Conservation (phyloP, 2,113 vertebrate genomes). For the Scomber scombrus region DNA sequence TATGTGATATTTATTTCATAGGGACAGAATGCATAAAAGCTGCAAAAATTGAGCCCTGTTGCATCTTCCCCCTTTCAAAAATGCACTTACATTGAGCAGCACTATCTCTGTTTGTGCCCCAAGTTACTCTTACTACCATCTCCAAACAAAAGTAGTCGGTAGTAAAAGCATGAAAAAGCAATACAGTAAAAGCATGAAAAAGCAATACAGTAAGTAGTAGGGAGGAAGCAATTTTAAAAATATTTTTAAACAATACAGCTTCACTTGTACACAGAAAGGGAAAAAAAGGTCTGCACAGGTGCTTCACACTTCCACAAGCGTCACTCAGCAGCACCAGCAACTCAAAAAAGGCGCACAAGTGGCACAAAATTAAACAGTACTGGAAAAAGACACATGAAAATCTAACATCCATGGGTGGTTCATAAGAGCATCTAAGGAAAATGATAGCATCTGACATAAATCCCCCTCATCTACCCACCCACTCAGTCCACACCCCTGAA, state of each 20-base stretch:
- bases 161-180: slow-evolving; percentile 30
- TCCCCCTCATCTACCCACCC: slow-evolving; percentile 58
- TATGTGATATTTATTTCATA: slow-evolving; percentile 85
- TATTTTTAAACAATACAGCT: slow-evolving; percentile 15
- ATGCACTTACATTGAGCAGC: slow-evolving; percentile 67
- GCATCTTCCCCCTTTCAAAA: slow-evolving; percentile 59
- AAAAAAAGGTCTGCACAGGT: slow-evolving; percentile 13
- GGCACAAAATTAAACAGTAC: slow-evolving; percentile 23
- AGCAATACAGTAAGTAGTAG: no score
- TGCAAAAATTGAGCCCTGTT: slow-evolving; percentile 67
- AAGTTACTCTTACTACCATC: slow-evolving; percentile 42
- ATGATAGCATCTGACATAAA: slow-evolving; percentile 62
- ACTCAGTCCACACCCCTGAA: slow-evolving; percentile 57
- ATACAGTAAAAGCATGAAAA: no score
- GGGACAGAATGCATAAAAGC: slow-evolving; percentile 83
- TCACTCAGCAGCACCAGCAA: slow-evolving; percentile 23
- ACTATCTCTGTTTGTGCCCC: slow-evolving; percentile 62
- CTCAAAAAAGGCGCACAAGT: slow-evolving; percentile 4
- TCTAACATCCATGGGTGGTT: slow-evolving; percentile 46
- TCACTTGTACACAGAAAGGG: slow-evolving; percentile 16
- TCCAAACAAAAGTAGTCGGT: slow-evolving; percentile 7
- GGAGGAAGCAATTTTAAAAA: neutral
- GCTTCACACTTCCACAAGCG: slow-evolving; percentile 10
- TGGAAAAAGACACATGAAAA: slow-evolving; percentile 41
- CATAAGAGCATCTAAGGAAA: slow-evolving; percentile 51